Conservation (phyloP, 2,113 vertebrate genomes). For the Craseonycteris thonglongyai region DNA sequence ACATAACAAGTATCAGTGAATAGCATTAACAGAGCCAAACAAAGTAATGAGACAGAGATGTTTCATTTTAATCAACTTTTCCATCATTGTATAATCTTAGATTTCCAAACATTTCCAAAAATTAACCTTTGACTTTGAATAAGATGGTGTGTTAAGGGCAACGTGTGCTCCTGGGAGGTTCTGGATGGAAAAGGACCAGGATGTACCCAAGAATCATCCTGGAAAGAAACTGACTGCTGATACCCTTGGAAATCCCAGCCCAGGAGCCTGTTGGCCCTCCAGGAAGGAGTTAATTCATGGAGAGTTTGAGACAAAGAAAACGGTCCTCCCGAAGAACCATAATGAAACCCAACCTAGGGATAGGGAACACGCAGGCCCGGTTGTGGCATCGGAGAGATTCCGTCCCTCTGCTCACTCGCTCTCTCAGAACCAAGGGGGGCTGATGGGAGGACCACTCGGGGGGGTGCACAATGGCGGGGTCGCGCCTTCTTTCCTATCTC, state of each 20-base stretch:
- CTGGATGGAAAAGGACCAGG: neutral
- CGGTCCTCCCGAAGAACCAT: neutral
- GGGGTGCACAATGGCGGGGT: fast-evolving
- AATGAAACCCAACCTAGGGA: neutral
- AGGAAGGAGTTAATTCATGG: neutral
- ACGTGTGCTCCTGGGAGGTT: neutral
- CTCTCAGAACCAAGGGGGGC: neutral
- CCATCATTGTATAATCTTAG: conserved; percentile 3
- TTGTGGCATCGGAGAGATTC: fast-evolving
- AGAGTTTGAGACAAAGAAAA: neutral
- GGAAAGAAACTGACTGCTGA: neutral
- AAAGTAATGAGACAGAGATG: neutral
- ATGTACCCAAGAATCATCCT: neutral
- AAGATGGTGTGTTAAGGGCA: neutral
- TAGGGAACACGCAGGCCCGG: neutral
- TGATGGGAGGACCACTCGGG: fast-evolving
- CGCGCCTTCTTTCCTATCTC: neutral
- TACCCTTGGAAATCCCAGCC: neutral
- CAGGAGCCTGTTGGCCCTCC: neutral
- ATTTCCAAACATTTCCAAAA: neutral
- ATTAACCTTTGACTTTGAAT: neutral
- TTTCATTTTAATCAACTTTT: neutral
- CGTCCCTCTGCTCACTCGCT: neutral
- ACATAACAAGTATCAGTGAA: neutral
- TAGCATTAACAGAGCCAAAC: neutral